Evolutionary conservation across 2,888 invertebrate species (phyloP).

Genomic region (Anoplius nigerrimus): DNA sequence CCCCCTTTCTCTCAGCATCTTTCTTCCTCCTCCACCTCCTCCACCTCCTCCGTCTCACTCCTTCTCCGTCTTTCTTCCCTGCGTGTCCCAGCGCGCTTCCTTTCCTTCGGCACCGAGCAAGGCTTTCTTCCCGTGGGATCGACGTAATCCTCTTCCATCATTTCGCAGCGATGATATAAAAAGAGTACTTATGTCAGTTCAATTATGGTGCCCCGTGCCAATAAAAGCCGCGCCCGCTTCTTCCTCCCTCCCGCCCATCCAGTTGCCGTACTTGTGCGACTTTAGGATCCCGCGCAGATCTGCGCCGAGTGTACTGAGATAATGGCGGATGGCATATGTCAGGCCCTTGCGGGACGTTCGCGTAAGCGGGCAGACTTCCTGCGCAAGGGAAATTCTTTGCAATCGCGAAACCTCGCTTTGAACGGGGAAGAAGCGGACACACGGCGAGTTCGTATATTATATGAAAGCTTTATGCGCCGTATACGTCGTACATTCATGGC

Average conservation of each 20-base stretch:
- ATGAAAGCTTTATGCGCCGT: no score
- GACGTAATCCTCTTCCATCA: conserved; percentile 69
- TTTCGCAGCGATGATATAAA: conserved; percentile 67
- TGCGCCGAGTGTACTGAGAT: no score
- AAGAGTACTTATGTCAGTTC: conserved; percentile 67
- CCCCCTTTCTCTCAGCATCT: neutral
- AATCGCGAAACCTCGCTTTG: no score
- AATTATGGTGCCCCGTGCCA: conserved; percentile 51
- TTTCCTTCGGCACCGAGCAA: conserved; percentile 28
- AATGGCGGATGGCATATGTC: no score
- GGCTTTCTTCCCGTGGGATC: conserved; percentile 56
- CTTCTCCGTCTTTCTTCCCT: conserved; percentile 5
- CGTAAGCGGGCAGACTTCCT: no score
- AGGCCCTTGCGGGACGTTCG: no score
- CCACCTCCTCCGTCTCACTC: neutral
- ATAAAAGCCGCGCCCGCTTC: conserved; percentile 45
- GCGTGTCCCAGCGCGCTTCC: conserved; percentile 34
- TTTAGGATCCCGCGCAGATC: conserved; percentile 7
- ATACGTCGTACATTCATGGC: no score
- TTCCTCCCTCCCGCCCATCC: conserved; percentile 14
- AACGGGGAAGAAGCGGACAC: no score
- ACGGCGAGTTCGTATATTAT: no score
- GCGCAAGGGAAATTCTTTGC: conserved; percentile 1
- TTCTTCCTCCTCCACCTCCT: neutral
- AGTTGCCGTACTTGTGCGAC: conserved; percentile 6